These are phyloP conservation scores for Drosophila carrolli DNA, from an alignment of 1,140 invertebrate species.

Conservation along the genomic window DNA sequence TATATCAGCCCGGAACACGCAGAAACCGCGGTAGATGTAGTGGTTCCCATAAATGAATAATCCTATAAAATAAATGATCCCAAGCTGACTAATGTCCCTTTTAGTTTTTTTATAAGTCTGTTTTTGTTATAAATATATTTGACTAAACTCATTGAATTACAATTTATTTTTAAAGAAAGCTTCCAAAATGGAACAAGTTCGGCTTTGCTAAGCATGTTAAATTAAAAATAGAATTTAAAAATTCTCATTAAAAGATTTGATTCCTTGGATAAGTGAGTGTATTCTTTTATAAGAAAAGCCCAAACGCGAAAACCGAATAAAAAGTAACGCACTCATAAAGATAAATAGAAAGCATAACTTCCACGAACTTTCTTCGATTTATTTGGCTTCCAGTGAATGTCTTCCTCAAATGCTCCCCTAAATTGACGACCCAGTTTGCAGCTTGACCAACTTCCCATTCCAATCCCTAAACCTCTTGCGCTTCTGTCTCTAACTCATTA, in stretches of 20 bases:
- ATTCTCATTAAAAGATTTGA: too few species aligned
- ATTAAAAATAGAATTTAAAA: too few species aligned
- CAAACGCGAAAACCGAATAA: not conserved
- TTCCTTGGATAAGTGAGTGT: not conserved
- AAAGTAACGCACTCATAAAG: not conserved
- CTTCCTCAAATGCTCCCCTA: not conserved
- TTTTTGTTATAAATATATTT: too few species aligned
- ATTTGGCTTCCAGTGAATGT: slow-evolving; percentile 2
- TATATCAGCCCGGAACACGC: slow-evolving; percentile 46
- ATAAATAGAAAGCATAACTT: not conserved
- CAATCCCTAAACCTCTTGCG: not conserved
- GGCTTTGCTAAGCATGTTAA: too few species aligned
- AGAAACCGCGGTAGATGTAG: slow-evolving; percentile 16
- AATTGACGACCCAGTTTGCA: slow-evolving; percentile 5
- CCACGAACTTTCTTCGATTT: not conserved
- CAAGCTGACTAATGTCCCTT: not conserved
- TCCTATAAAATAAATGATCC: slow-evolving; percentile 27
- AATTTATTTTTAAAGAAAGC: too few species aligned
- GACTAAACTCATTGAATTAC: too few species aligned
- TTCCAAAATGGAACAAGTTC: too few species aligned
- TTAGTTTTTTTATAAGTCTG: too few species aligned
- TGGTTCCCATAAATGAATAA: slow-evolving; percentile 16
- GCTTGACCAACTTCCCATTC: slow-evolving; percentile 19
- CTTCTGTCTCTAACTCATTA: slow-evolving; percentile 33
- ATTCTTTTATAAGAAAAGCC: not conserved